These are phyloP conservation scores for Empis livida DNA, from an alignment of 2,888 invertebrate genomes.

Conservation along the genomic window DNA sequence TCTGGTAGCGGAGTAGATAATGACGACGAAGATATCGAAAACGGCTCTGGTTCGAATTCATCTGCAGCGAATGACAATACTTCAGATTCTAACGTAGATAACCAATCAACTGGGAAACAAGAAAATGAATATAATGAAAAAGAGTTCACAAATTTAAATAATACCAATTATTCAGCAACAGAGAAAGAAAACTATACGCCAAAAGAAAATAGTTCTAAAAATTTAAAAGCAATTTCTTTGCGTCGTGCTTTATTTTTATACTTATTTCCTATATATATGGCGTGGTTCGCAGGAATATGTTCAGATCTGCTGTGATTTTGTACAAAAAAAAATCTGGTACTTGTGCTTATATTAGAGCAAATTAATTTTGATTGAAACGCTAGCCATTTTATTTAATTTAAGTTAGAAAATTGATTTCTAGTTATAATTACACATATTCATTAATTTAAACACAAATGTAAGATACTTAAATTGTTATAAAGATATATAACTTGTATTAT, in stretches of 20 bases:
- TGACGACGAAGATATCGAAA: constrained; percentile 27
- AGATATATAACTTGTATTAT: too few relatives aligned
- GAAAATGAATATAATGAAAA: constrained; percentile 18
- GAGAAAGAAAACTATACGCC: constrained; percentile 10
- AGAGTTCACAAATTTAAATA: constrained; percentile 14
- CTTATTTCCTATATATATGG: constrained; percentile 67
- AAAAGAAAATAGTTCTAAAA: constrained; percentile 2
- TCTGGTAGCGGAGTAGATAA: constrained; percentile 46
- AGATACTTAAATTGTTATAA: too few relatives aligned
- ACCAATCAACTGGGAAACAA: constrained; percentile 16
- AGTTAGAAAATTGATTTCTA: too few relatives aligned
- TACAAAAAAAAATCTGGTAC: too few relatives aligned
- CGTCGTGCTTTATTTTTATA: constrained; percentile 48
- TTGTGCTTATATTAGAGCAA: too few relatives aligned
- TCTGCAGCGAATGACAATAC: constrained; percentile 15
- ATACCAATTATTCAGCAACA: constrained; percentile 11
- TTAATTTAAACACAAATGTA: too few relatives aligned
- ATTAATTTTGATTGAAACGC: too few relatives aligned
- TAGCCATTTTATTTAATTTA: too few relatives aligned
- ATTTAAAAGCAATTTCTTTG: constrained; percentile 15
- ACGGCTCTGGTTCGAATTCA: constrained; percentile 33
- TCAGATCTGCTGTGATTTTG: constrained; percentile 69
- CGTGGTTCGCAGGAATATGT: constrained; percentile 74
- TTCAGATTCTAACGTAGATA: constrained; percentile 6
- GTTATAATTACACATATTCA: too few relatives aligned